A percentile compares a stretch with the other conserved stretches of the same genome.
Evolutionary conservation across 2,113 vertebrate genomes (phyloP).

Genomic region (Coreoperca whiteheadi): DNA sequence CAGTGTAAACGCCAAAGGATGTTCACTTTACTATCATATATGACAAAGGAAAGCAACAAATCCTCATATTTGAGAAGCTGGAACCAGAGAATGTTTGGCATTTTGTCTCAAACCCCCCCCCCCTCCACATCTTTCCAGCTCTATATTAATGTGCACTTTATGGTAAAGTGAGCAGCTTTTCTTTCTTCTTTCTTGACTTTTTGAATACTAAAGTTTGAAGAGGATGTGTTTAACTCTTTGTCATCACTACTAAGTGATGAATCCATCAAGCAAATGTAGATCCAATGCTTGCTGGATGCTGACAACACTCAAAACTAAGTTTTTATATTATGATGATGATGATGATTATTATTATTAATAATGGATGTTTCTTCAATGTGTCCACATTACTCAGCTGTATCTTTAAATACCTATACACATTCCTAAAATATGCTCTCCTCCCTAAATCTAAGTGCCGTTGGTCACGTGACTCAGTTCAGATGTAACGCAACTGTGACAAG

Average conservation of each 20-base stretch:
- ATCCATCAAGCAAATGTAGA: background rate
- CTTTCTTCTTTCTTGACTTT: too few relatives aligned
- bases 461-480: constrained; percentile 16
- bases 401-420: background rate
- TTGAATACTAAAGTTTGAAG: too few relatives aligned
- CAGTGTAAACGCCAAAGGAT: background rate
- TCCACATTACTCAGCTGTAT: background rate
- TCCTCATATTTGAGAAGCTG: background rate
- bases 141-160: background rate
- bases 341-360: background rate
- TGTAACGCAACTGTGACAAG: constrained; percentile 45
- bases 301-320: too few relatives aligned
- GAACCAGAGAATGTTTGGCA: background rate
- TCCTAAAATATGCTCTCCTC: background rate
- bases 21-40: background rate
- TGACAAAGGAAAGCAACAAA: background rate
- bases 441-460: background rate
- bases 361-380: background rate
- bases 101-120: too few relatives aligned
- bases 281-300: background rate
- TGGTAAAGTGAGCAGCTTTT: background rate
- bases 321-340: too few relatives aligned
- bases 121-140: background rate
- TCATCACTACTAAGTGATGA: background rate
- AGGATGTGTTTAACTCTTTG: background rate